These are phyloP conservation scores for Arrhopalites spinosus DNA, from an alignment of 2,888 invertebrate genomes.

Conservation along the genomic window DNA sequence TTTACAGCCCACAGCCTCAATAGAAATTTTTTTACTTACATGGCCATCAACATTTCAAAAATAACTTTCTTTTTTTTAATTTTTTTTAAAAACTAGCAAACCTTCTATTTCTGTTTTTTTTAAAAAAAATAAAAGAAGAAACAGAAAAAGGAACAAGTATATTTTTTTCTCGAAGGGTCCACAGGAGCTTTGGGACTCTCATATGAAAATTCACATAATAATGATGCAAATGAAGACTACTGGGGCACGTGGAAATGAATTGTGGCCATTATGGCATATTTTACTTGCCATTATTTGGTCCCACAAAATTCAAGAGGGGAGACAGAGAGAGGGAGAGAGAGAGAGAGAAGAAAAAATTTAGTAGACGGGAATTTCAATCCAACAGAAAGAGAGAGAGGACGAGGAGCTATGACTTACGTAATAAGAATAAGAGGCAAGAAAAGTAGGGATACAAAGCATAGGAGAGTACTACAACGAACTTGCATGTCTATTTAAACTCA, in stretches of 20 bases:
- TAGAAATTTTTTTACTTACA: too few species aligned
- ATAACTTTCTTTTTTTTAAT: too few species aligned
- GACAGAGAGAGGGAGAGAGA: not conserved
- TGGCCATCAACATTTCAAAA: not conserved
- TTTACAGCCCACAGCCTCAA: not conserved
- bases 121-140: too few species aligned
- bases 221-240: slow-evolving; percentile 14
- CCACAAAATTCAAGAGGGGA: not conserved
- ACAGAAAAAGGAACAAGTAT: too few species aligned
- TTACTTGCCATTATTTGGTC: slow-evolving; percentile 13
- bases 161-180: not conserved
- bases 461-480: too few species aligned
- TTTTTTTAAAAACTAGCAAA: too few species aligned
- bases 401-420: not conserved
- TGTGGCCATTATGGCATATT: slow-evolving; percentile 19
- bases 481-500: too few species aligned
- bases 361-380: slow-evolving; percentile 7
- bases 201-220: slow-evolving; percentile 7
- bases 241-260: slow-evolving; percentile 17
- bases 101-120: too few species aligned
- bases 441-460: too few species aligned
- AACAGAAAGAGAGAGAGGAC: not conserved
- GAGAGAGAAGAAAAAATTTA: not conserved
- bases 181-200: slow-evolving; percentile 2
- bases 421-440: too few species aligned